Base-by-base conservation (phyloP, 2,797 vertebrate species). In the Rhincodon typus region DNA sequence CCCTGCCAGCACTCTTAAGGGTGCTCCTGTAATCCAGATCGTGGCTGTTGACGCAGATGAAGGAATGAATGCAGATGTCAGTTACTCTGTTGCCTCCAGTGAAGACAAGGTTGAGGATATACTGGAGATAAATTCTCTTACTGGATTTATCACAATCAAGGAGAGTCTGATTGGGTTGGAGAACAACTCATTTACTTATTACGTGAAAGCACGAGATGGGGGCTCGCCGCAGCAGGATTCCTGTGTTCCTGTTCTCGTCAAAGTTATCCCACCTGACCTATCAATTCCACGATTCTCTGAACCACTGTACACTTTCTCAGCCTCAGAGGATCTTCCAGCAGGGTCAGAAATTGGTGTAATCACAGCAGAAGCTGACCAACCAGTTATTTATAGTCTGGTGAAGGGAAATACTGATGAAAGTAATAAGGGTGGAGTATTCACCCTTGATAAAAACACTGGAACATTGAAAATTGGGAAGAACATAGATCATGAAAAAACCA, bases 11-110 rank as follows among this genome's bases (percentile, higher is more conserved):
- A 97, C 99, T 23, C 99, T 98, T 91, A 99, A 98, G 97, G 99
- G 98, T 69, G 98, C 98, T 0, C 98, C 99, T 0, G 98, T 99
- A 96, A 99, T 99, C 96, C 99, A 99, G 95, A 98, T 99, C 50
- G 97, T 99, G 97, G 99, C 99, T 77, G 99, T 99, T 0, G 99
- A 99, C 21, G 99, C 99, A 0, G 99, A 99, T 12, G 99, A 99
- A 91, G 99, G 99, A 94, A 98, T 97, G 96, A 99, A 99, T 69
- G 99, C 99, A n/a, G 99, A 99, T 27, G 98, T 99, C 93, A 99
- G 98, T 88, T 99, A 99, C 96, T 98, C 98, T 0, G 98, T 99
- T 34, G 99, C 99, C 66, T 98, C 99, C 0, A 96, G 97, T 0
- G 98, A 98, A 93, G 98, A 98, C 62, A 96, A 98, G 82, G 97